Base-by-base conservation (phyloP, 1,140 invertebrate genomes). In the Drosophila pachea region DNA sequence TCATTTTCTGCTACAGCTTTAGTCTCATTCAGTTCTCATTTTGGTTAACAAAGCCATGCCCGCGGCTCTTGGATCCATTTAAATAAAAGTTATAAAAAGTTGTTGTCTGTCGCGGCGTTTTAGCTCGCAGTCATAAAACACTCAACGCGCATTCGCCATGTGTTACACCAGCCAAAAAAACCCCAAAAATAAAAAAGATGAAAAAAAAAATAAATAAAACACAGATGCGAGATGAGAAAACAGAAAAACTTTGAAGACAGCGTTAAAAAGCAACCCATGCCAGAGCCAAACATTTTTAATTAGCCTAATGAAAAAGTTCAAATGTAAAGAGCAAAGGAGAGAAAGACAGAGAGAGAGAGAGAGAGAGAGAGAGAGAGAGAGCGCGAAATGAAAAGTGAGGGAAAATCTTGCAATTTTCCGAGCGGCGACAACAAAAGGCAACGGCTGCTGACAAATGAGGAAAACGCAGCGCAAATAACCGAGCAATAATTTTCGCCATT, bases 221-320 rank as follows among this genome's bases (percentile, higher is more conserved):
- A 22, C 22, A 22, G 22, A 22, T 22, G 22, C 22, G 22, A 22
- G 22, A 22, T 6, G 47, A 4, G 55, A 61, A 38, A 47, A 16
- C 31, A n/a, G 42, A 12, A 48, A 47, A 75, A 84, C 81, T 76
- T 78, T 75, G 31, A 70, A 75, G 72, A 83, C 74, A 66, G 49
- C 54, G 56, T 43, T 14, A 42, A 68, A 54, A 35, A 29, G 31
- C 54, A 63, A 31, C 67, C 36, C 49, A 48, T 32, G 12, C 49
- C 31, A 22, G 53, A 42, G 49, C 55, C 60, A 73, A 74, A 79
- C 65, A 86, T 76, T 86, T 86, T 86, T 86, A 86, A 86, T 86
- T 86, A 86, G 82, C 74, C 81, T 81, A 86, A 86, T 86, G 81
- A 86, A 86, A 86, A 86, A 86, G 74, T 86, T 86, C 59, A 81